Evolutionary conservation across 2,888 invertebrate species (phyloP).

Genomic region (Drosophila stalkeri): DNA sequence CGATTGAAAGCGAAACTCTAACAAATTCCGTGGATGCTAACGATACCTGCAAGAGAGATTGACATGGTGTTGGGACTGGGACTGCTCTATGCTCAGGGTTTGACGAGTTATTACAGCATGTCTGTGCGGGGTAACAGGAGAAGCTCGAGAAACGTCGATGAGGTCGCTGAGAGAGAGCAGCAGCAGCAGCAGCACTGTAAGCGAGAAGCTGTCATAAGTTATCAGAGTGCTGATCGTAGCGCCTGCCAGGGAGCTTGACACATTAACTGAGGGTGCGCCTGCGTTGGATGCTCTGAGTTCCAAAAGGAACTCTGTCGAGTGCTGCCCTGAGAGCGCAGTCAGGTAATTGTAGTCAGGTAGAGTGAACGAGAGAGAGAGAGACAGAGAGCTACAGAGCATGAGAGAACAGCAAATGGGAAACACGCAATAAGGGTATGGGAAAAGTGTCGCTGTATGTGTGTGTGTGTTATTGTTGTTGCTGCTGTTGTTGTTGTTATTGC

Average conservation of each 20-base stretch:
- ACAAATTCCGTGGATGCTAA: constrained; percentile 56
- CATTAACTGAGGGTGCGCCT: constrained; percentile 67
- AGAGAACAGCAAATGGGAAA: constrained; percentile 62
- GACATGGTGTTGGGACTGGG: constrained; percentile 34
- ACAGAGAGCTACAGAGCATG: constrained; percentile 21
- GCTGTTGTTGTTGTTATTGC: constrained; percentile 38
- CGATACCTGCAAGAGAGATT: constrained; percentile 60
- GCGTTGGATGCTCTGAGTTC: constrained; percentile 53
- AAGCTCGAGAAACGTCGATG: constrained; percentile 47
- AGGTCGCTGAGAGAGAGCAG: constrained; percentile 15
- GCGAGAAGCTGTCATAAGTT: constrained; percentile 72
- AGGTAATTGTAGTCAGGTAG: constrained; percentile 49
- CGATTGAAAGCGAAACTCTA: constrained; percentile 58
- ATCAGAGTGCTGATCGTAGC: constrained; percentile 55
- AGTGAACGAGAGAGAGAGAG: constrained; percentile 43
- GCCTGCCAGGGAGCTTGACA: constrained; percentile 45
- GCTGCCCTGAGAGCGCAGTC: constrained; percentile 47
- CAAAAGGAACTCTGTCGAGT: constrained; percentile 12
- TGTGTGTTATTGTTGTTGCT: neutral
- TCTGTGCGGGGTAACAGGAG: constrained; percentile 57
- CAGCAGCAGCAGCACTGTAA: constrained; percentile 28
- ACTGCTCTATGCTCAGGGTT: constrained; percentile 13
- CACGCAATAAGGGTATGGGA: constrained; percentile 78
- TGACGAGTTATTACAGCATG: constrained; percentile 76
- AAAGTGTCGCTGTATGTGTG: constrained; percentile 42